Evolutionary conservation across 2,113 vertebrate species (phyloP).

Genomic region (Isurus oxyrinchus): DNA sequence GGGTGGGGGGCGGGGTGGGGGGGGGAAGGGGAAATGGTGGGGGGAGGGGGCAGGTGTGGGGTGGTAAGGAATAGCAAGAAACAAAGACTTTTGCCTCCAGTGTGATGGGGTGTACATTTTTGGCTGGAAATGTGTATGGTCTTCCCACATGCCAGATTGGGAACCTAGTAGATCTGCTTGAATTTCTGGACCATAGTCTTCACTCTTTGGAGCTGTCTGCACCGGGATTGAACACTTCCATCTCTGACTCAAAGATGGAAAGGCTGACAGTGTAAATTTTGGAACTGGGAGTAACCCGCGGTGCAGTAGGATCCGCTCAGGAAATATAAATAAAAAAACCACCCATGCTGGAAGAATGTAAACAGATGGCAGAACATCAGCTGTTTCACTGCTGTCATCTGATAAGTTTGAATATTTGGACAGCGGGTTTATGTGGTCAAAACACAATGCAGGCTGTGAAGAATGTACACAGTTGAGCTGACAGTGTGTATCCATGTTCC

Average conservation of each 20-base stretch:
- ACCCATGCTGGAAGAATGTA: not conserved
- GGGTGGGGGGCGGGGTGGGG: no score
- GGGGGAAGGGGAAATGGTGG: no score
- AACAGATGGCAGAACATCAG: not conserved
- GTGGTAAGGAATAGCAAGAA: not conserved
- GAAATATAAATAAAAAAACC: conserved; percentile 4
- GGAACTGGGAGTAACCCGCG: not conserved
- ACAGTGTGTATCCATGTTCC: not conserved
- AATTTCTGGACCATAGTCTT: not conserved
- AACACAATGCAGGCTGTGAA: not conserved
- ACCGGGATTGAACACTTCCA: not conserved
- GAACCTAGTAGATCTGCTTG: not conserved
- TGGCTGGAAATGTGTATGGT: not conserved
- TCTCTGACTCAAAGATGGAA: not conserved
- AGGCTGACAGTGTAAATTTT: not conserved
- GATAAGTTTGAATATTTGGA: not conserved
- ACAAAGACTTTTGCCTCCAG: not conserved
- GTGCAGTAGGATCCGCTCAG: not conserved
- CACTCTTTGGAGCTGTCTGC: not conserved
- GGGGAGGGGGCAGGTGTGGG: no score
- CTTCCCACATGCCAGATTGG: not conserved
- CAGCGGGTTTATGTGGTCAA: not conserved
- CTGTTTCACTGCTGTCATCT: not conserved
- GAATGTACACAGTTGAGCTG: not conserved
- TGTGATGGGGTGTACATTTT: not conserved